A percentile compares a stretch with the other conserved stretches of the same genome.
phyloP scores from a whole-genome alignment of 2,797 vertebrate species.

The Chanos chanos region DNA sequence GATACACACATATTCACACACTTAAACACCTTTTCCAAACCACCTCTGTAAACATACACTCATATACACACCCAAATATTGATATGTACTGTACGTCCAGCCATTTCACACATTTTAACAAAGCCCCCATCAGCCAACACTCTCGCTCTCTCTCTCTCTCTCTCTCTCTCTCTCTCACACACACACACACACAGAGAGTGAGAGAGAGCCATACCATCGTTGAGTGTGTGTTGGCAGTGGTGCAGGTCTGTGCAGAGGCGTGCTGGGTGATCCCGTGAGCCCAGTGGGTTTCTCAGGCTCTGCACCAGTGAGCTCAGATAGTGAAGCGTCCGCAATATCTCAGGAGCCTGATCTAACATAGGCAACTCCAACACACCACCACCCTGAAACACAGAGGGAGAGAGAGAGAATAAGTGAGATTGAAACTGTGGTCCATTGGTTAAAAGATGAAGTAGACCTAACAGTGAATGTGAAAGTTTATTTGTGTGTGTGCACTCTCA shows the following conservation, averaged over 20 bases:
- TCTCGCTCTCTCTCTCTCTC: neutral
- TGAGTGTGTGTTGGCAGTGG: constrained; percentile 93
- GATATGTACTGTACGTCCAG: neutral
- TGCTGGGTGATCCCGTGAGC: constrained; percentile 90
- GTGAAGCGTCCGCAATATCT: constrained; percentile 97
- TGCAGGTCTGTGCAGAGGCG: constrained; percentile 95
- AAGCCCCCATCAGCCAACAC: neutral
- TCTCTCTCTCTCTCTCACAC: neutral
- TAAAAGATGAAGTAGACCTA: neutral
- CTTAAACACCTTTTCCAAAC: neutral
- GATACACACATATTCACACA: neutral
- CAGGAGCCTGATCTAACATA: constrained; percentile 87
- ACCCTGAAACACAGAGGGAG: constrained; percentile 57
- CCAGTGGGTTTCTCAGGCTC: constrained; percentile 96
- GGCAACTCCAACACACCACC: constrained; percentile 80
- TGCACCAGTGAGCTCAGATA: constrained; percentile 98
- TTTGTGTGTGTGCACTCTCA: neutral
- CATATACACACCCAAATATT: neutral
- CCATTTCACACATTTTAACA: neutral
- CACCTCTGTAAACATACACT: too few relatives aligned
- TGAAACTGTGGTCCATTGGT: neutral
- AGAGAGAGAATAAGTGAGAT: neutral
- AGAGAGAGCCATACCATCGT: constrained; percentile 74
- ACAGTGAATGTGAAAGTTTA: neutral
- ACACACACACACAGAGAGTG: constrained; percentile 9